A percentile compares a stretch with the other conserved stretches of the same genome.
phyloP scores from a whole-genome alignment of 2,797 vertebrate genomes.

The Lycodopsis pacificus region DNA sequence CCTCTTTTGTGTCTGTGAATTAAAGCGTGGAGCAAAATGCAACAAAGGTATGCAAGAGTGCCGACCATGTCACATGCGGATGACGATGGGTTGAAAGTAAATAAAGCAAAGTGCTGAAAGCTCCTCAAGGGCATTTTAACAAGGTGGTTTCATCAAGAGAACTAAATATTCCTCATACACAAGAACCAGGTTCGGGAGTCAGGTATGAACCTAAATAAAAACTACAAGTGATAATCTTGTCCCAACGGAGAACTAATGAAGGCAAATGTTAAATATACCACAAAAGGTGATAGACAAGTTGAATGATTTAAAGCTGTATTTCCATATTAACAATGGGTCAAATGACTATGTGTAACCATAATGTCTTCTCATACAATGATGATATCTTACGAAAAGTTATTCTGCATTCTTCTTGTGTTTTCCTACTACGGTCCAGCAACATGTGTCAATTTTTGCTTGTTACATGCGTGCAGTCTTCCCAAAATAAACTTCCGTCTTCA shows the following conservation, averaged over 20 bases:
- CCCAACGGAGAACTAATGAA: background rate
- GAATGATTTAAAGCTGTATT: too few species aligned
- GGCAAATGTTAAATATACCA: background rate
- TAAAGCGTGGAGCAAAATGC: conserved; percentile 48
- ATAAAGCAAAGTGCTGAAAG: conserved; percentile 24
- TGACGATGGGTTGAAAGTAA: conserved; percentile 53
- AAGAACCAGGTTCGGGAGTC: background rate
- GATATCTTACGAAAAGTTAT: too few species aligned
- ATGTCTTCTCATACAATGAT: too few species aligned
- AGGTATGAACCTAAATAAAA: conserved; percentile 7
- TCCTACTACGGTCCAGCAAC: too few species aligned
- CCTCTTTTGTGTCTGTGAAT: conserved; percentile 65
- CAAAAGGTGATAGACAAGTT: too few species aligned
- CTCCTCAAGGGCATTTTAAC: conserved; percentile 45
- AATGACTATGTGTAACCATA: too few species aligned
- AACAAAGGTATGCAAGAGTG: conserved; percentile 59
- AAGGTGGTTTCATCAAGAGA: conserved; percentile 32
- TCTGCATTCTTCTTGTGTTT: too few species aligned
- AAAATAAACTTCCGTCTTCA: too few species aligned
- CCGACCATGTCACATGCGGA: conserved; percentile 63
- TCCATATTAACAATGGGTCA: too few species aligned
- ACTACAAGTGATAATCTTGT: background rate
- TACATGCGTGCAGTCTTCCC: too few species aligned
- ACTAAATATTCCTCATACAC: conserved; percentile 1
- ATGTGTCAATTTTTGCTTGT: too few species aligned